Base-by-base conservation (phyloP, 2,113 vertebrate genomes). In the Tragelaphus buxtoni region DNA sequence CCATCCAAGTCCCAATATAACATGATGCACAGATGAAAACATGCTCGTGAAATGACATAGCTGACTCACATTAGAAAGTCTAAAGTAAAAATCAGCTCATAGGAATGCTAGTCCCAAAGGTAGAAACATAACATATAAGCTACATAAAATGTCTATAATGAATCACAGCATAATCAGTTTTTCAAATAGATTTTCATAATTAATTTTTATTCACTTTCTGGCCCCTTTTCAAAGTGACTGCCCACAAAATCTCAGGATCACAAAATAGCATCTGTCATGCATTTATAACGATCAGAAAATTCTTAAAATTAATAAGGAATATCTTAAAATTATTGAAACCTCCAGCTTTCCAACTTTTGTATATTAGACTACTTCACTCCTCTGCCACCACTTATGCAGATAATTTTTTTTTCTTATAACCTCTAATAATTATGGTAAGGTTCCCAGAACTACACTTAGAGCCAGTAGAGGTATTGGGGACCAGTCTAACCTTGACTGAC, bases 1-100 rank as follows among this genome's bases (percentile, higher is more conserved):
- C 92, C 55, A 42, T 91, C 97, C 92, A 93, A 82, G 76, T 93
- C 89, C 63, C 96, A 96, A 83, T 32, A 94, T 92, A 98, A 95
- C 49, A 93, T 0, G 2, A 95, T 81, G 30, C 82, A 90, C 32
- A 97, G 91, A 94, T 58, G 85, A 94, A 95, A 97, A 79, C 0
- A 0, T 7, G 72, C 22, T 4, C n/a, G 12, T 77, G 24, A 47
- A 95, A 32, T 65, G 88, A 89, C 45, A 95, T 55, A 80, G 0
- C 53, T 82, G 95, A 95, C 8, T 92, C 1, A 30, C 79, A 35
- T 7, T 95, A 96, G 49, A 47, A 1, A 95, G 47, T 90, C 39
- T 0, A 90, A 95, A 51, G 30, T 81, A 91, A 97, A 97, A 91
- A 11, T 84, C 58, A 98, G 60, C 26, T 92, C 92, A 90, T 93